phyloP scores from a whole-genome alignment of 2,113 vertebrate species.

The Danio rerio region DNA sequence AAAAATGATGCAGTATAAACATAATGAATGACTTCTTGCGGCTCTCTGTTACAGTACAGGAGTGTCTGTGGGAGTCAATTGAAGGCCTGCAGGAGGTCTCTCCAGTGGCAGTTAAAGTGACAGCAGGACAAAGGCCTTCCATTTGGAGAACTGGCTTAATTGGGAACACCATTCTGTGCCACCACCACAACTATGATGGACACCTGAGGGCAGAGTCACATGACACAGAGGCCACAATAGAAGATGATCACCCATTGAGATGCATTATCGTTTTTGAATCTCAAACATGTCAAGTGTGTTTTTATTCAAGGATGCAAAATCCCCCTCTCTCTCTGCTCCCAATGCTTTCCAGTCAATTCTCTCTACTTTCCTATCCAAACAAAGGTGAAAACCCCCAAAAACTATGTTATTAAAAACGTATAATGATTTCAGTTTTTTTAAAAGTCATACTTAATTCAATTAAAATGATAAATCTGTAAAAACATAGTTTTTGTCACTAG shows the following conservation, averaged over 20 bases:
- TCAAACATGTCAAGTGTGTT: not conserved
- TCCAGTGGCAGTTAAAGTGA: constrained; percentile 70
- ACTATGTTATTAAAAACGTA: not conserved
- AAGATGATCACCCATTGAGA: not conserved
- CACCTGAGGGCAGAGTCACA: constrained; percentile 50
- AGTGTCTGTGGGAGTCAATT: constrained; percentile 48
- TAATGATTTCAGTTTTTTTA: not conserved
- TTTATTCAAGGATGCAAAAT: not conserved
- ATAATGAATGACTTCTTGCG: not conserved
- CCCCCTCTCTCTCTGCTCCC: too few species aligned
- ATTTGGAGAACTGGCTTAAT: constrained; percentile 68
- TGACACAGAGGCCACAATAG: constrained; percentile 18
- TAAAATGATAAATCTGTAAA: too few species aligned
- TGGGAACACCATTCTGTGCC: constrained; percentile 63
- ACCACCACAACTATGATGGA: constrained; percentile 56
- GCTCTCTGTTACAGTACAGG: constrained; percentile 16
- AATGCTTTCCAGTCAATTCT: too few species aligned
- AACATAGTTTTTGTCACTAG: too few species aligned
- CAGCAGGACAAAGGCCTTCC: constrained; percentile 73
- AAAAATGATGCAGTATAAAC: not conserved
- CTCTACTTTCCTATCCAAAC: too few species aligned
- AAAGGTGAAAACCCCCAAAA: too few species aligned
- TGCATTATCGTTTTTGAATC: not conserved
- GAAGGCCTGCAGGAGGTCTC: constrained; percentile 67
- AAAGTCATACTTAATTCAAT: not conserved